Evolutionary conservation across 2,113 vertebrate species (phyloP), one percentile per base, ranked within the genome.

Genomic region (Canis aureus): DNA sequence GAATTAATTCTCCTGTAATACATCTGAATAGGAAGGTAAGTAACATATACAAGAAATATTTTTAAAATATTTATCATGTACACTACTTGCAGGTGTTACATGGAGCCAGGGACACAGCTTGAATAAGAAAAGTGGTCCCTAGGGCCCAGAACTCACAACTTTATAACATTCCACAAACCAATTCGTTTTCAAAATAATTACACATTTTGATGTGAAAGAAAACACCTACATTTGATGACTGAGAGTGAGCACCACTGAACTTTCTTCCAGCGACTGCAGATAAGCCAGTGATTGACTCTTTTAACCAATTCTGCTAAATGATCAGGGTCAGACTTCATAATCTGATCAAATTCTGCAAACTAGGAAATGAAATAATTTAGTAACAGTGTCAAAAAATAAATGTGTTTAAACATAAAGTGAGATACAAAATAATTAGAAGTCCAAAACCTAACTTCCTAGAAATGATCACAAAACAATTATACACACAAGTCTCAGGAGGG

Each of bases 231-330:
- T 98, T 99, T 99, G 98, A 99, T 99, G 98, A 99, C 99, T 0
- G 99, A 99, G 94, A 99, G 99, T 0, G 99, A 98, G 85, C 99
- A 99, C 99, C 99, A 99, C 11, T 99, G 99, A 59, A 99, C 99
- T 98, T 99, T 99, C 98, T 99, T 99, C 99, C 99, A 99, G 79
- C 99, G 99, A 98, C 99, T 99, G 99, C 99, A 99, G 98, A 99
- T 99, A 15, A 99, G 99, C 99, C 99, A 99, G 96, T 99, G 99
- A 98, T 99, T 99, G 97, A 99, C 99, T 95, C 99, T 99, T 97
- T 99, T 99, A 94, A 99, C 99, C 97, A 99, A 98, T 97, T 99
- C 99, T 1, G 99, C 99, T 97, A 99, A 99, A 98, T 99, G 99
- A 83, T 99, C 99, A 0, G 99, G 99, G 98, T 99, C 99, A 32